These are phyloP conservation scores for Sylvicapra grimmia DNA, from an alignment of 2,113 vertebrate genomes.

Conservation along the genomic window DNA sequence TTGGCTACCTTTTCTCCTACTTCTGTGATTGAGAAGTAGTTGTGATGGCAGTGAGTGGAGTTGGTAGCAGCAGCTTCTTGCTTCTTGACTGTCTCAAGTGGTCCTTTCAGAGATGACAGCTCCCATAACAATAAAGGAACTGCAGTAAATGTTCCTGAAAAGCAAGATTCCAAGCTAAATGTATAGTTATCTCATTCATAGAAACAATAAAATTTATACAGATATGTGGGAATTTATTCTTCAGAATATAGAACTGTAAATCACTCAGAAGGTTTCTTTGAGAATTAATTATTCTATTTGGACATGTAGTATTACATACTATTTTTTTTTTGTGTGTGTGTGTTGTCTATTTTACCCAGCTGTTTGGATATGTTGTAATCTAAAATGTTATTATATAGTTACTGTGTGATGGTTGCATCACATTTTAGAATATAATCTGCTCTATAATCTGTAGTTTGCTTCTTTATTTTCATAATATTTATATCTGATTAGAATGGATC, in stretches of 20 bases:
- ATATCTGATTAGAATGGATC: not conserved
- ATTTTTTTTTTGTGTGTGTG: not conserved
- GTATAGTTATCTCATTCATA: not conserved
- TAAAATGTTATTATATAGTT: not conserved
- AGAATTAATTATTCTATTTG: not conserved
- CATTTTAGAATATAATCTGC: not conserved
- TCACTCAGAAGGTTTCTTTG: not conserved
- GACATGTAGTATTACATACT: not conserved
- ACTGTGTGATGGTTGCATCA: not conserved
- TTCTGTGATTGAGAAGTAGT: not conserved
- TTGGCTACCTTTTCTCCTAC: not conserved
- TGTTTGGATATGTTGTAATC: not conserved
- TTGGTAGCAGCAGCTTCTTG: not conserved
- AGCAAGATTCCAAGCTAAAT: not conserved
- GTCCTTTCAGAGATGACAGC: not conserved
- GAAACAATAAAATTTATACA: not conserved
- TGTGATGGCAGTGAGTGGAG: not conserved
- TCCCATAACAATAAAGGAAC: not conserved
- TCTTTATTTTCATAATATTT: not conserved
- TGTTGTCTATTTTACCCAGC: not conserved
- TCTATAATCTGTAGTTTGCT: not conserved
- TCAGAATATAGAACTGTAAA: not conserved
- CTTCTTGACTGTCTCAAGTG: not conserved
- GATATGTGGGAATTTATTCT: not conserved
- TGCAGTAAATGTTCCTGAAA: not conserved